Evolutionary conservation across 2,888 invertebrate genomes (phyloP), one percentile per base, ranked within the genome.

Genomic region (Zootermopsis nevadensis): DNA sequence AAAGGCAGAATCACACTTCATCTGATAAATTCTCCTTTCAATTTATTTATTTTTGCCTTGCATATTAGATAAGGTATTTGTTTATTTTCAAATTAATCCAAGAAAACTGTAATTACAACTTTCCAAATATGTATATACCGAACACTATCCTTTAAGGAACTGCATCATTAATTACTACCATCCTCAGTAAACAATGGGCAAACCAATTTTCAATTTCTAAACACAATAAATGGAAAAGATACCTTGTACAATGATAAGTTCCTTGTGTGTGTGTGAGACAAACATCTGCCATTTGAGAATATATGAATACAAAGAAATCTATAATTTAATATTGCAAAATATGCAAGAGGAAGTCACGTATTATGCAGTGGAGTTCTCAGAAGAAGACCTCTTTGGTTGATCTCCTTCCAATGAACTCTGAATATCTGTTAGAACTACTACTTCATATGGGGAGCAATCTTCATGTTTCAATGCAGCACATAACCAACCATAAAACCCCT

Each of bases 401-500:
- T 66, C 79, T 38, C 42, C 77, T 27, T 81, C 83, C 31, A 42
- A 19, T 22, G 85, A 81, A 22, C 83, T 85, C 82, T 86, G 87
- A 76, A 87, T 86, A 82, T 93, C 93, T 87, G 93, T 92, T 66
- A 94, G 88, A 77, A 94, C 90, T 2, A 94, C 93, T 82, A 94
- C 93, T 88, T 95, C 94, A 89, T 95, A 95, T 0, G 95, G 95
- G 86, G 95, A 93, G 87, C 95, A 95, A 87, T 95, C 94, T 27
- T 94, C 93, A 86, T 95, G 90, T 84, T 91, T 92, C 55, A 95
- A 86, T 67, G 91, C 90, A 83, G 93, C 92, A 88, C 95, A 95
- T 30, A 95, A 89, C 94, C 95, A 95, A 10, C 95, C 95, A 86
- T 94, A 95, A 89, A 95, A 95, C 0, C 95, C 95, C 88, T 95